These are phyloP conservation scores for Drosophila lutescens DNA, from an alignment of 2,888 invertebrate species.

Conservation along the genomic window DNA sequence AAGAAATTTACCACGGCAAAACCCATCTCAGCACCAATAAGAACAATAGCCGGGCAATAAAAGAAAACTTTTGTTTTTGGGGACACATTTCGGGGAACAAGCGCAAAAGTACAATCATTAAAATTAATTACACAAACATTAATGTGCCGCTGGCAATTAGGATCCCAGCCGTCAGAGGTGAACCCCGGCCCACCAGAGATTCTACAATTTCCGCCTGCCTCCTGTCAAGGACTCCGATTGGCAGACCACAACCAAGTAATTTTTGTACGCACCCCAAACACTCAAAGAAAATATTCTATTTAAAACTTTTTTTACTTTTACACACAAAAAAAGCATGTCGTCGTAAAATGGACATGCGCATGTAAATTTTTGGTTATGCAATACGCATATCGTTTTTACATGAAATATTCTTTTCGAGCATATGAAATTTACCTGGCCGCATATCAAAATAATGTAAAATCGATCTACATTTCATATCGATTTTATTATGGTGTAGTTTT, in stretches of 20 bases:
- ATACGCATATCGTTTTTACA: too few species aligned
- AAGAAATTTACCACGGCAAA: conserved; percentile 1
- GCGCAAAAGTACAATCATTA: conserved; percentile 64
- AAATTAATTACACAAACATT: conserved; percentile 77
- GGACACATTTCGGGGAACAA: conserved; percentile 22
- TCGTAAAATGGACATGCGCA: too few species aligned
- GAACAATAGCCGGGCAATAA: conserved; percentile 51
- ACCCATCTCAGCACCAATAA: conserved; percentile 16
- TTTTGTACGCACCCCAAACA: conserved; percentile 19
- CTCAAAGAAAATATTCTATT: not conserved
- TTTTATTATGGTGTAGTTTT: too few species aligned
- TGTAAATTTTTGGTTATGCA: too few species aligned
- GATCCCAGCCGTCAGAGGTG: conserved; percentile 47
- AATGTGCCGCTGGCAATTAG: conserved; percentile 74
- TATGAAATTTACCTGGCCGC: too few species aligned
- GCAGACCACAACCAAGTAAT: conserved; percentile 58
- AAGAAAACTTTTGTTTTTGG: conserved; percentile 49
- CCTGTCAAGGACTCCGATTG: conserved; percentile 21
- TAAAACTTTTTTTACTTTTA: not conserved
- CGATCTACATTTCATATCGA: too few species aligned
- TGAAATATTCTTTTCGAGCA: too few species aligned
- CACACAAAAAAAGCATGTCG: too few species aligned
- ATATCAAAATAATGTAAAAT: too few species aligned
- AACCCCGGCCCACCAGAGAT: conserved; percentile 18
- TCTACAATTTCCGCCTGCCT: conserved; percentile 29